Percentiles rank a stretch among this genome's conserved stretches.
phyloP scores from a whole-genome alignment of 2,888 invertebrate genomes.

The Heliconius cydno region DNA sequence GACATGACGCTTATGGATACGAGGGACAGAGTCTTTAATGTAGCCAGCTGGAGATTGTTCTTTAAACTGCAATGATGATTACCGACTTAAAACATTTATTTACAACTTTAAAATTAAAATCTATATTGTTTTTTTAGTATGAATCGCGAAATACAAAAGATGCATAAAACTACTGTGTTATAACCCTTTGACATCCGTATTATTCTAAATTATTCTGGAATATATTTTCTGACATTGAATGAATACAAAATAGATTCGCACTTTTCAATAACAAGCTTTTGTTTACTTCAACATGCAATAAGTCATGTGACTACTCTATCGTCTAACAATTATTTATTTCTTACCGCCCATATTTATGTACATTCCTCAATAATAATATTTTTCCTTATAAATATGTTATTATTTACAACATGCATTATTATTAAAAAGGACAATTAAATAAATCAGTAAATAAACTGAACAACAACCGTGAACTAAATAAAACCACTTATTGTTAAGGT shows the following conservation, averaged over 20 bases:
- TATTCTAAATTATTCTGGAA: background rate
- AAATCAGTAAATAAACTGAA: slow-evolving; percentile 25
- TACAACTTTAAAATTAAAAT: background rate
- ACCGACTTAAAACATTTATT: background rate
- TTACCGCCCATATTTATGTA: slow-evolving; percentile 35
- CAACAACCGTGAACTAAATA: slow-evolving; percentile 45
- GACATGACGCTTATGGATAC: slow-evolving; percentile 81
- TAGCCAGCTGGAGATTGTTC: slow-evolving; percentile 76
- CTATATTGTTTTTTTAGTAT: background rate
- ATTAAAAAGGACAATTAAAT: slow-evolving; percentile 12
- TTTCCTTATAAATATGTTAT: slow-evolving; percentile 40
- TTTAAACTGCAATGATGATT: slow-evolving; percentile 65
- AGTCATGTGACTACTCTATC: background rate
- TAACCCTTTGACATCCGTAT: background rate
- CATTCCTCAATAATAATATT: slow-evolving; percentile 29
- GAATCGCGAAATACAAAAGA: background rate
- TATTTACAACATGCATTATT: slow-evolving; percentile 34
- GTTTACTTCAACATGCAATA: slow-evolving; percentile 7
- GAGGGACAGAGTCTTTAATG: slow-evolving; percentile 78
- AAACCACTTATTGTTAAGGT: slow-evolving; percentile 34
- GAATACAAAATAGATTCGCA: slow-evolving; percentile 16
- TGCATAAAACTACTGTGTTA: background rate
- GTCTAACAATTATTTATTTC: slow-evolving; percentile 3
- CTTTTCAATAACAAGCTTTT: slow-evolving; percentile 15
- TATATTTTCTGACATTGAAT: background rate